Base-by-base conservation (phyloP, 1,140 invertebrate genomes). In the Diachasmimorpha longicaudata region DNA sequence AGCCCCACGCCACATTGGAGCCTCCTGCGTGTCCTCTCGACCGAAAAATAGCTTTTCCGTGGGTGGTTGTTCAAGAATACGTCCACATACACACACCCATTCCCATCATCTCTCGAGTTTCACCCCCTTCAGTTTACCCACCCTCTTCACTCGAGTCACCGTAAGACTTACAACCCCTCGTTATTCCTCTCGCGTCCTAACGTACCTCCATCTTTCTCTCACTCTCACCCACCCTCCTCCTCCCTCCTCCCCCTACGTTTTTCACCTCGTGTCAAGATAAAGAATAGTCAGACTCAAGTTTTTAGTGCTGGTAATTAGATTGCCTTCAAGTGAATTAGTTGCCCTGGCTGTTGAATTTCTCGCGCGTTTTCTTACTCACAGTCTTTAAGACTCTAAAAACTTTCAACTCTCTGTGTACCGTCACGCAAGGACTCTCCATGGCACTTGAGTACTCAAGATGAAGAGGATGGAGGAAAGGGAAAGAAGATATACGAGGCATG, bases 41-140 rank as follows among this genome's bases (percentile, higher is more conserved):
- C 76, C 69, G 76, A 78, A 79, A 81, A 81, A 81, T 79, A 58
- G 67, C 66, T 76, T 77, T 72, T 66, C 55, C 74, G 69, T 75
- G 42, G 46, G 44, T 74, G 25, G 19, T 9, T 55, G 39, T 52
- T 46, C 14, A 69, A 68, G 19, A 14, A 73, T 52, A 74, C 21
- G 63, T 25, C 31, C 42, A 70, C 48, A 16, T n/a, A 13, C 13
- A 48, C 48, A 55, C 48, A 52, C n/a, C 14, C 19, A 16, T n/a
- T 14, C 19, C 48, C n/a, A 16, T n/a, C 5, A 52, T 52, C 13
- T 14, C 31, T 67, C 23, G 4, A 25, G n/a, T 69, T 69, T 69
- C 16, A 37, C 39, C 39, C 39, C 67, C 39, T 14, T 13, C 13
- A 6, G 52, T 25, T 16, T 39, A 16, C 16, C 58, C 36, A 69